phyloP scores from a whole-genome alignment of 2,888 invertebrate species.

The Acronicta psi region DNA sequence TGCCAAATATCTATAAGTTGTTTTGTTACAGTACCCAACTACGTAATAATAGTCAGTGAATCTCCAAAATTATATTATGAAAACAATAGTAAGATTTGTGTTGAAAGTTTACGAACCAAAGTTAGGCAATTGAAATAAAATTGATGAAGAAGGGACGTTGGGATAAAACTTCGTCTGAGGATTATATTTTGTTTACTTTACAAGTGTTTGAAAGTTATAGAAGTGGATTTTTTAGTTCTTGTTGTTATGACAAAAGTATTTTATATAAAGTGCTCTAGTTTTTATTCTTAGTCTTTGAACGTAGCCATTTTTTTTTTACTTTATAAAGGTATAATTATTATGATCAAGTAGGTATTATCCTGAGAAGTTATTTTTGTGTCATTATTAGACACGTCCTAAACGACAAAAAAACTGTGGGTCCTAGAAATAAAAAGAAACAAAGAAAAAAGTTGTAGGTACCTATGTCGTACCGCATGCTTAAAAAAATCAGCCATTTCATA shows the following conservation, averaged over 20 bases:
- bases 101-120: slow-evolving; percentile 40
- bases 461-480: too few relatives aligned
- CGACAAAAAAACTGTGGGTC: too few relatives aligned
- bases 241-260: background rate
- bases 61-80: slow-evolving; percentile 61
- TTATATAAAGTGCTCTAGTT: background rate
- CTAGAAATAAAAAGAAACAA: too few relatives aligned
- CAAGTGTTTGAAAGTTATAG: slow-evolving; percentile 13
- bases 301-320: too few relatives aligned
- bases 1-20: slow-evolving; percentile 82
- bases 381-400: too few relatives aligned
- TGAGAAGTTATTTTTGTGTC: too few relatives aligned
- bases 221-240: slow-evolving; percentile 10
- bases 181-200: slow-evolving; percentile 31
- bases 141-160: slow-evolving; percentile 18
- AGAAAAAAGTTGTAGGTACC: too few relatives aligned
- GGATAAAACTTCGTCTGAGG: slow-evolving; percentile 9
- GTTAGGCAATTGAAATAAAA: slow-evolving; percentile 44
- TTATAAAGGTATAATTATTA: too few relatives aligned
- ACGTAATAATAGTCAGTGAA: slow-evolving; percentile 62
- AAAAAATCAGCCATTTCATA: too few relatives aligned
- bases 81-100: slow-evolving; percentile 62
- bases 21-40: slow-evolving; percentile 66
- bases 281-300: too few relatives aligned
- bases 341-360: too few relatives aligned